Conservation (phyloP, 1,140 invertebrate genomes). For the Octopus bimaculoides region DNA sequence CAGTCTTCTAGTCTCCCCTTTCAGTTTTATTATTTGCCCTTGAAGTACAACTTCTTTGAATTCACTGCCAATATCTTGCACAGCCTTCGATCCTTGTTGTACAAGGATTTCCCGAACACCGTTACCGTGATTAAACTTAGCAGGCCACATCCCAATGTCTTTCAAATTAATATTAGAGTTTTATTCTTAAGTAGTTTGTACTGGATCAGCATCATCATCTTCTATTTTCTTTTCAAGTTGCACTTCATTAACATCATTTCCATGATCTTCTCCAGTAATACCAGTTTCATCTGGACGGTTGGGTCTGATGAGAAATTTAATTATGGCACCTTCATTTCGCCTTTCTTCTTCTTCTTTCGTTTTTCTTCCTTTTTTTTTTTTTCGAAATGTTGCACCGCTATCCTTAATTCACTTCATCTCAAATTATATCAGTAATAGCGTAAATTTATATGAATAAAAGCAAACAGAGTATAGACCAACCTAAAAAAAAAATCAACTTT, state of each 20-base stretch:
- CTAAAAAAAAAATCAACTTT: too few relatives aligned
- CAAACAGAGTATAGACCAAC: too few relatives aligned
- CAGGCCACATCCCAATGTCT: neutral
- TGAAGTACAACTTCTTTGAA: neutral
- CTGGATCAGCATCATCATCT: neutral
- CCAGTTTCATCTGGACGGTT: neutral
- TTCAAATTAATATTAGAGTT: neutral
- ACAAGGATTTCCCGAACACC: neutral
- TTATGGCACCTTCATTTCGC: neutral
- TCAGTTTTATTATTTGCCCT: neutral
- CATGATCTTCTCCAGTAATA: neutral
- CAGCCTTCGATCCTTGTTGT: neutral
- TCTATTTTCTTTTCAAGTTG: too few relatives aligned
- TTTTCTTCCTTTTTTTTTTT: neutral
- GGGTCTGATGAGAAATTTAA: neutral
- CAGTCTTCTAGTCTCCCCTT: neutral
- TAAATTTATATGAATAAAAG: too few relatives aligned
- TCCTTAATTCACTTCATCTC: slow-evolving; percentile 2
- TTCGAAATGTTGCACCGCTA: neutral
- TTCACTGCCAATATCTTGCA: neutral
- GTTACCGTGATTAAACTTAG: neutral
- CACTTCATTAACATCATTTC: neutral
- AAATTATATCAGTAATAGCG: too few relatives aligned
- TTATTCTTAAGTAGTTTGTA: neutral
- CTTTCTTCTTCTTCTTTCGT: neutral